Evolutionary conservation across 2,113 vertebrate species (phyloP).

Genomic region (Chaetodon auriga): DNA sequence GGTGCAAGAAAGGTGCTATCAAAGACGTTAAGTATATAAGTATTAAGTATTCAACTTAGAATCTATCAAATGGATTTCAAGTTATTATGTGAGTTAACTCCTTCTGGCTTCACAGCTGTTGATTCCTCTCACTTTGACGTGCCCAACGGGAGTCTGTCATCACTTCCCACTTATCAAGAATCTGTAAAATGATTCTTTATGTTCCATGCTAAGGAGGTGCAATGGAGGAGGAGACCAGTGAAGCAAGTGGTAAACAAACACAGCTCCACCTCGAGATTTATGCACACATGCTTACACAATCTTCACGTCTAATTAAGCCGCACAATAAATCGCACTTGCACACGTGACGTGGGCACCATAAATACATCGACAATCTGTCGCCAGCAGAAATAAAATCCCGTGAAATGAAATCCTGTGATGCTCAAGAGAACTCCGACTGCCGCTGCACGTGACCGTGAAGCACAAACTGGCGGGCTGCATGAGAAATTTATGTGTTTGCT

Average conservation of each 20-base stretch:
- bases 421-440: constrained; percentile 54
- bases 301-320: constrained; percentile 42
- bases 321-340: constrained; percentile 41
- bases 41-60: not conserved
- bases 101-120: not conserved
- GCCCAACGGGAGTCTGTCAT: not conserved
- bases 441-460: constrained; percentile 62
- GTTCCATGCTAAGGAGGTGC: constrained; percentile 5
- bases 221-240: constrained; percentile 20
- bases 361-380: constrained; percentile 53
- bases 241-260: constrained; percentile 26
- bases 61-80: not conserved
- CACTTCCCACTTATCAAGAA: constrained; percentile 20
- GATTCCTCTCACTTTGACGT: not conserved
- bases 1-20: not conserved
- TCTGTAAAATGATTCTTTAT: constrained; percentile 15
- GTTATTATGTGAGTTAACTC: not conserved
- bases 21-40: not conserved
- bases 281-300: constrained; percentile 26
- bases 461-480: constrained; percentile 68
- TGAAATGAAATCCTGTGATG: constrained; percentile 73
- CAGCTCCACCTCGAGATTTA: not conserved
- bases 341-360: constrained; percentile 16
- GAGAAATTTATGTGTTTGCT: constrained; percentile 73
- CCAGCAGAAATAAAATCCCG: constrained; percentile 66